Evolutionary conservation across 2,888 invertebrate species (phyloP).

Genomic region (Melanostoma scalare): DNA sequence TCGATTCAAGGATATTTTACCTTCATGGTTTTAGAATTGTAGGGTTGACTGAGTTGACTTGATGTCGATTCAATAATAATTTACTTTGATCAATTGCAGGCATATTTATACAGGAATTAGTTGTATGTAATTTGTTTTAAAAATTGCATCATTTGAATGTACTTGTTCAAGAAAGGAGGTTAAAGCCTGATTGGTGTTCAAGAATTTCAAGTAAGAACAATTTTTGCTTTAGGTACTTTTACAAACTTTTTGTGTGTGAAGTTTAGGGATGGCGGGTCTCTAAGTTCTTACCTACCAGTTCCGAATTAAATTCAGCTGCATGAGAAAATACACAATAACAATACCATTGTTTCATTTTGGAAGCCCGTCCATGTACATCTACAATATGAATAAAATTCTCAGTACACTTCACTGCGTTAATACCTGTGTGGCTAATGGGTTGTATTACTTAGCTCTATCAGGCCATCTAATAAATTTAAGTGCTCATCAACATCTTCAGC

Average conservation of each 20-base stretch:
- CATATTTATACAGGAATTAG: conserved; percentile 36
- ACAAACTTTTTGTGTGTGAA: background rate
- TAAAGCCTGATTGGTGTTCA: background rate
- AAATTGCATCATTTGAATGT: conserved; percentile 55
- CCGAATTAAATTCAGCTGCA: too few species aligned
- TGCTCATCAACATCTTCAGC: too few species aligned
- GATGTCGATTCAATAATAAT: conserved; percentile 66
- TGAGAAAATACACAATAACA: too few species aligned
- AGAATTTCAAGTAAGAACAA: background rate
- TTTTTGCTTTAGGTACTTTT: background rate
- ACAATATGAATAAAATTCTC: too few species aligned
- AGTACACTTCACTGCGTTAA: too few species aligned
- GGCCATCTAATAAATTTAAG: too few species aligned
- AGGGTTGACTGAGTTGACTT: conserved; percentile 60
- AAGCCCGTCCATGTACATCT: too few species aligned
- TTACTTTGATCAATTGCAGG: conserved; percentile 17
- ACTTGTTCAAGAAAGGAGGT: conserved; percentile 26
- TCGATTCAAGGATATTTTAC: background rate
- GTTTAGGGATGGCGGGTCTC: background rate
- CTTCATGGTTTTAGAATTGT: conserved; percentile 56
- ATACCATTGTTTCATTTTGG: too few species aligned
- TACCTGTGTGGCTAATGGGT: too few species aligned
- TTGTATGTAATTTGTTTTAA: conserved; percentile 47
- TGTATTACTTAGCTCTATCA: too few species aligned
- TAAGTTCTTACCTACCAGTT: too few species aligned